phyloP scores from a whole-genome alignment of 2,113 vertebrate genomes.

The Menidia beryllina region DNA sequence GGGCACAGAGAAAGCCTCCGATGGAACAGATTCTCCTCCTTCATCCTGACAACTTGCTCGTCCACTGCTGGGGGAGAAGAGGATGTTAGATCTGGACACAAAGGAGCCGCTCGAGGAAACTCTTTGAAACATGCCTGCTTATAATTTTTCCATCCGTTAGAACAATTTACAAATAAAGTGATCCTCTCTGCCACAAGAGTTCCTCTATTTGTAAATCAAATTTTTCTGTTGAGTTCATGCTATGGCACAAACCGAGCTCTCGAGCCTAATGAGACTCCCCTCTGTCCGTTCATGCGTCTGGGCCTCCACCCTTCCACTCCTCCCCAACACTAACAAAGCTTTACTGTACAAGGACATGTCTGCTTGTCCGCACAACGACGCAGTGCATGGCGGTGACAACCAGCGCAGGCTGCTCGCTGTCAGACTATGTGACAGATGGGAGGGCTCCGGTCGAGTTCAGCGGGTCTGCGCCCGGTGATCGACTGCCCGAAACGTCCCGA shows the following conservation, averaged over 20 bases:
- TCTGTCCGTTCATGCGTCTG: constrained; percentile 14
- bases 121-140: too few species aligned
- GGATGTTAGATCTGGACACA: too few species aligned
- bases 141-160: background rate
- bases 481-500: constrained; percentile 23
- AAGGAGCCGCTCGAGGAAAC: too few species aligned
- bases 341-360: constrained; percentile 56
- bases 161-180: background rate
- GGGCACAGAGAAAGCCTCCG: constrained; percentile 93
- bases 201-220: background rate
- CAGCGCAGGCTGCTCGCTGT: constrained; percentile 51
- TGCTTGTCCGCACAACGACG: constrained; percentile 53
- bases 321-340: constrained; percentile 51
- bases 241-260: background rate
- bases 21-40: constrained; percentile 93
- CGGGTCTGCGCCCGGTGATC: constrained; percentile 32
- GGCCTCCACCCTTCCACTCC: constrained; percentile 14
- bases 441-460: constrained; percentile 20
- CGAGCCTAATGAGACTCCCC: constrained; percentile 14
- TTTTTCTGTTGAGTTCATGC: background rate
- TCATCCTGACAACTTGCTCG: constrained; percentile 88
- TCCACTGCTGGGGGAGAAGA: constrained; percentile 84
- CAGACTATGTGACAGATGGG: constrained; percentile 41
- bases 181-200: constrained; percentile 3
- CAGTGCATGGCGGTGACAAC: constrained; percentile 61